phyloP scores from a whole-genome alignment of 2,113 vertebrate genomes.

The Neogobius melanostomus region DNA sequence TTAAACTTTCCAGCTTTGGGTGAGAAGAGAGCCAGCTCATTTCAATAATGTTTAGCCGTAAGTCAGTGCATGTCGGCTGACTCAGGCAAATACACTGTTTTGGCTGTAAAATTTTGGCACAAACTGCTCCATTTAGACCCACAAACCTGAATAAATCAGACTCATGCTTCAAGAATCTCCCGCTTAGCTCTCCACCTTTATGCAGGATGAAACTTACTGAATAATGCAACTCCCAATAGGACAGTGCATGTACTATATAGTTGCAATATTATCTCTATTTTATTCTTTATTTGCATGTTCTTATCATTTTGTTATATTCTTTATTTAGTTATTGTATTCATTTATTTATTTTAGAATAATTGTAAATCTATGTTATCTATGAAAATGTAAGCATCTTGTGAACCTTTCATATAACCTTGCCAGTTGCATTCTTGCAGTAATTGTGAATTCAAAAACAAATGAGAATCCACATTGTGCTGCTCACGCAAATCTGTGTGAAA shows the following conservation, averaged over 20 bases:
- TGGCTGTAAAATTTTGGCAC: constrained; percentile 7
- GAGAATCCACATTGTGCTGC: too few relatives aligned
- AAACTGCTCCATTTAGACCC: not conserved
- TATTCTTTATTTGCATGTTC: too few relatives aligned
- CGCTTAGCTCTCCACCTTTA: not conserved
- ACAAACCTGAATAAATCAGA: constrained; percentile 2
- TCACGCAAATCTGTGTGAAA: too few relatives aligned
- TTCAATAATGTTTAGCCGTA: constrained; percentile 10
- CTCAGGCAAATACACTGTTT: constrained; percentile 4
- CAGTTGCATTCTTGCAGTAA: too few relatives aligned
- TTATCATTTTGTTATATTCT: too few relatives aligned
- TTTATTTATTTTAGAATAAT: too few relatives aligned
- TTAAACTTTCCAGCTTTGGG: not conserved
- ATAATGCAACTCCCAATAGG: not conserved
- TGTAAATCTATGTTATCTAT: too few relatives aligned
- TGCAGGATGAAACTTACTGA: not conserved
- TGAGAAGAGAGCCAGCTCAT: constrained; percentile 3
- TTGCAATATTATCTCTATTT: not conserved
- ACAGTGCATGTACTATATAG: not conserved
- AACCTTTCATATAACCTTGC: too few relatives aligned
- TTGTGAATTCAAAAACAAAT: too few relatives aligned
- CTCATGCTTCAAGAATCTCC: not conserved
- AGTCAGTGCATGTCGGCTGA: constrained; percentile 4
- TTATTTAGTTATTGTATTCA: too few relatives aligned
- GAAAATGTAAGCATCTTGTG: too few relatives aligned